Base-by-base conservation (phyloP, 2,888 invertebrate species). In the Polymixis lichenea region DNA sequence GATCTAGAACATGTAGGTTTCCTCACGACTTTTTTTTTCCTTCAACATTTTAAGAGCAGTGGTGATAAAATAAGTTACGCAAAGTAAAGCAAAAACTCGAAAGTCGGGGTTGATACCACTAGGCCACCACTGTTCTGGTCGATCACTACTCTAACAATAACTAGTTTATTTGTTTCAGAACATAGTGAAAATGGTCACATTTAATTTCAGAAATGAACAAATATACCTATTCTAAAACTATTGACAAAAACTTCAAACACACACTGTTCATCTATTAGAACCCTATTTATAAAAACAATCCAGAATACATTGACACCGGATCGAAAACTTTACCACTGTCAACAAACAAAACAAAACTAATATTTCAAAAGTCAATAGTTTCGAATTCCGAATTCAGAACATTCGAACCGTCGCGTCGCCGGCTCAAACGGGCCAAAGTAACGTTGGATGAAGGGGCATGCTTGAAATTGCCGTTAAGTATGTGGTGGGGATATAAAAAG, bases 391-490 rank as follows among this genome's bases (percentile, higher is more conserved):
- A 84, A 88, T 85, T 82, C 82, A 70, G 77, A 87, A 85, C 82
- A 81, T 82, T 80, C 43, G 75, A 72, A 78, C 61, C 75, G 72
- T 78, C 72, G 83, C 78, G 74, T 82, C 73, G 84, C 80, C 77
- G 81, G 86, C 87, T 89, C 90, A 88, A 87, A 85, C 85, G 84
- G 84, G 82, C 81, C 88, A 82, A 91, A 91, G 90, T 91, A 91
- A 87, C 89, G 87, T 82, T 88, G 93, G 91, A 92, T 94, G 93
- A 93, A 91, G 88, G 92, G 90, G 86, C 78, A 88, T 90, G 91
- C 91, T 92, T 89, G 90, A 92, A 94, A 94, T 95, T 94, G 92
- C 92, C 92, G 92, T 92, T 95, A 95, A 95, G 95, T 95, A 94
- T 95, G 94, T 94, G 95, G 94, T 92, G 92, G 93, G 90, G 91